Percentiles rank a stretch among this genome's conserved stretches.
Conservation (phyloP, 2,113 vertebrate genomes). For the Spilogale gracilis region DNA sequence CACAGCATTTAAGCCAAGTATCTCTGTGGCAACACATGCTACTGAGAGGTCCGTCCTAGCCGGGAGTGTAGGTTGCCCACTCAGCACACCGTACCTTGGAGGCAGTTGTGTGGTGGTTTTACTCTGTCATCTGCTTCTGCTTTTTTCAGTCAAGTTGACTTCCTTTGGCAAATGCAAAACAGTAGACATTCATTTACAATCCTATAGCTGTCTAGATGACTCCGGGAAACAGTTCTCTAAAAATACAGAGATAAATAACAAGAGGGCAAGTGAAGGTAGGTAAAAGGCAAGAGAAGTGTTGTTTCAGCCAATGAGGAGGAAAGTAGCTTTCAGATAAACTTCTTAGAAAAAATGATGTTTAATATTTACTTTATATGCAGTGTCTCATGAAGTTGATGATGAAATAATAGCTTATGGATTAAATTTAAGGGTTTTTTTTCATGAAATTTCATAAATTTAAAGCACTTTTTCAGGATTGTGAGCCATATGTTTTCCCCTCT, state of each 20-base stretch:
- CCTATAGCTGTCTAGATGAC: not conserved
- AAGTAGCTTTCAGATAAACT: not conserved
- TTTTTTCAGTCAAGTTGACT: not conserved
- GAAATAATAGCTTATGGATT: not conserved
- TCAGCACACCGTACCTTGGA: not conserved
- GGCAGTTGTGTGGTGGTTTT: not conserved
- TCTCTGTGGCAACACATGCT: not conserved
- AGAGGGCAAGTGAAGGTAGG: not conserved
- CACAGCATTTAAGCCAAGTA: not conserved
- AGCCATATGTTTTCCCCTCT: not conserved
- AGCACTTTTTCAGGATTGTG: not conserved
- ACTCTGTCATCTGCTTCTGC: not conserved
- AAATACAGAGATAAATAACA: not conserved
- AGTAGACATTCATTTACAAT: constrained; percentile 17
- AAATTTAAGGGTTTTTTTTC: not conserved
- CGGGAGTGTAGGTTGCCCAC: too few relatives aligned
- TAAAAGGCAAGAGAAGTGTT: not conserved
- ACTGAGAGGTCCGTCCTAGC: not conserved
- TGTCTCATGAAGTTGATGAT: not conserved
- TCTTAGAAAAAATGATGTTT: not conserved
- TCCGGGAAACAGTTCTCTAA: not conserved
- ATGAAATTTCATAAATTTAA: constrained; percentile 5
- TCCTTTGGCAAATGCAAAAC: not conserved
- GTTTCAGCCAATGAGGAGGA: not conserved
- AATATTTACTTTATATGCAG: not conserved